Percentiles rank a stretch among this genome's conserved stretches.
Evolutionary conservation across 92 coral and sea anemone species (phyloP).

Genomic region (Nematostella vectensis): DNA sequence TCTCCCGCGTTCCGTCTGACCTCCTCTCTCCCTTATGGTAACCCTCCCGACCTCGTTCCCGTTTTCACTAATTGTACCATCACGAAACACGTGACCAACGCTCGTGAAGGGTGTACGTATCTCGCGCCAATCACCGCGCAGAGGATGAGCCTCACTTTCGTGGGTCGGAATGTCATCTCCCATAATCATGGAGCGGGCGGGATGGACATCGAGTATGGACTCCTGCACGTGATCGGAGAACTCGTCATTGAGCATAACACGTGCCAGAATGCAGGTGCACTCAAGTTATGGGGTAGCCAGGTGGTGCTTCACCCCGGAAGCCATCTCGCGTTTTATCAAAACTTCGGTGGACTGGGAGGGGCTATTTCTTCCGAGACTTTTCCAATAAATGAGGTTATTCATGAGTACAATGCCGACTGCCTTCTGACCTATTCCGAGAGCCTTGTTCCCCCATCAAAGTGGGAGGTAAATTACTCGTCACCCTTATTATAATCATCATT

Average conservation of each 20-base stretch:
- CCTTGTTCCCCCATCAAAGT: conserved; percentile 41
- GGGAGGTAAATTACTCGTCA: conserved; percentile 68
- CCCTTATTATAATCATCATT: not conserved
- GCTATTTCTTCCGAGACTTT: conserved; percentile 53
- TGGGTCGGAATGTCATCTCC: conserved; percentile 56
- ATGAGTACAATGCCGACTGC: conserved; percentile 67
- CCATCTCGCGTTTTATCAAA: conserved; percentile 47
- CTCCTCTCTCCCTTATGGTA: conserved; percentile 62
- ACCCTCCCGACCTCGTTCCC: conserved; percentile 37
- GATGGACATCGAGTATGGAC: conserved; percentile 37
- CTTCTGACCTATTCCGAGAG: conserved; percentile 58
- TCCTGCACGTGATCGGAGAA: conserved; percentile 55
- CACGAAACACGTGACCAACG: conserved; percentile 28
- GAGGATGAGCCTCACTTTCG: conserved; percentile 44
- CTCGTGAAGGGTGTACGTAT: conserved; percentile 28
- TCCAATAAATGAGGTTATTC: conserved; percentile 50
- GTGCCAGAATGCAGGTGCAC: conserved; percentile 66
- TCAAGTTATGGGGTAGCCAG: conserved; percentile 58
- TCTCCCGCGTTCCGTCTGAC: conserved; percentile 63
- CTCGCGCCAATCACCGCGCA: conserved; percentile 71
- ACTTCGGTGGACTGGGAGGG: conserved; percentile 69
- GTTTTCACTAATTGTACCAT: conserved; percentile 64
- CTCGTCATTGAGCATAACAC: conserved; percentile 46
- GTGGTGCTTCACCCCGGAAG: conserved; percentile 64
- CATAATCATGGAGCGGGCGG: conserved; percentile 75